Evolutionary conservation across 1,140 invertebrate species (phyloP).

Genomic region (Pteromalus puparum): DNA sequence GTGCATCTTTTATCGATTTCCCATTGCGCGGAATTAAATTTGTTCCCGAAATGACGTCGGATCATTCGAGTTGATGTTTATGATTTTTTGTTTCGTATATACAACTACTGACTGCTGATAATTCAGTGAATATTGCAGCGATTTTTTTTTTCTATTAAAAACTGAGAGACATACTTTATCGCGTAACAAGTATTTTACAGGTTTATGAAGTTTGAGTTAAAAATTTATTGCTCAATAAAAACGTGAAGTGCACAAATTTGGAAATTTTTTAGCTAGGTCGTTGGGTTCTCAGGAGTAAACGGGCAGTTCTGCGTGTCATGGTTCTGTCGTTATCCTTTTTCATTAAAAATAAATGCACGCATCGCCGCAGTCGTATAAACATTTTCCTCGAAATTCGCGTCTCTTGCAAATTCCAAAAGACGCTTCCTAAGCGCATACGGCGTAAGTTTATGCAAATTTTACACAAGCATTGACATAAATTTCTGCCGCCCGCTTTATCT

Average conservation of each 20-base stretch:
- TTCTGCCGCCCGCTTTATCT: background rate
- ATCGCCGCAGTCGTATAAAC: background rate
- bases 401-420: constrained; percentile 17
- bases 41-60: background rate
- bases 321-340: background rate
- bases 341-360: background rate
- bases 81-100: no score
- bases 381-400: background rate
- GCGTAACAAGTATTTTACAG: background rate
- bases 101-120: no score
- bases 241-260: background rate
- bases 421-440: background rate
- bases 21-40: constrained; percentile 19
- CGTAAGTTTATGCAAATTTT: constrained; percentile 22
- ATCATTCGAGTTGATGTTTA: background rate
- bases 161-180: background rate
- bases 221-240: no score
- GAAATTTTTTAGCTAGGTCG: background rate
- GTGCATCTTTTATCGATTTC: constrained; percentile 10
- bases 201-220: background rate
- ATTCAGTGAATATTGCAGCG: no score
- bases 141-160: background rate
- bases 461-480: constrained; percentile 17
- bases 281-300: background rate
- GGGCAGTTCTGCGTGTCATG: background rate